Evolutionary conservation across 1,140 invertebrate species (phyloP), one percentile per base, ranked within the genome.

Genomic region (Caligus rogercresseyi): DNA sequence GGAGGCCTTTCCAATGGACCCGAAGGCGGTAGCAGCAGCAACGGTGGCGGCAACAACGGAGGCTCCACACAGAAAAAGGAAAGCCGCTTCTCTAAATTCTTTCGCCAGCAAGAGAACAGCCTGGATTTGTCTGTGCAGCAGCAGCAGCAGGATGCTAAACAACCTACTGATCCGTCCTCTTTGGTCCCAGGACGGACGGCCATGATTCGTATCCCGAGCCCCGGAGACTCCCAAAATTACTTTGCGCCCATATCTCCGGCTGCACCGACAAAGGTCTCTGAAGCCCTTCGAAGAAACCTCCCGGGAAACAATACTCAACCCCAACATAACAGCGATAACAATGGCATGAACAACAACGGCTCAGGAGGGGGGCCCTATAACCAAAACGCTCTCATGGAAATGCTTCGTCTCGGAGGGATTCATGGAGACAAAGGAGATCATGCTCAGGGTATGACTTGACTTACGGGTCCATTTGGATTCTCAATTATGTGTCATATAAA

Each of bases 181-280:
- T 23, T 19, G n/a, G 4, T 20, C 4, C 13, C 16, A 11, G 11
- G 4, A 7, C n/a, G 13, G n/a, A n/a, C 15, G 20, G 14, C 3
- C 15, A 31, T 26, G 24, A 75, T 78, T 16, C 71, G 74, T 56
- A 78, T 78, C 66, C 76, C 78, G 2, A 59, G 25, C 25, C 56
- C 66, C 7, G 70, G 73, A 1, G 73, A 72, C 1, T 77, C 78
- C 60, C 76, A 76, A 0, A 78, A 79, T 52, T 81, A 79, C 57
- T 81, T 81, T 66, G 76, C 78, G 13, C 80, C 79, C 0, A 81
- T 81, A 54, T 80, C 79, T 11, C 80, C 79, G n/a, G 79, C 79
- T 18, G 74, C 69, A 43, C 31, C 31, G 31, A 43, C 31, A 43
- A 43, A 43, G 7, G 7, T n/a, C n/a, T 7, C 7, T 11, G 7